Evolutionary conservation across 2,113 vertebrate genomes (phyloP).

Genomic region (Sinocyclocheilus anophthalmus): DNA sequence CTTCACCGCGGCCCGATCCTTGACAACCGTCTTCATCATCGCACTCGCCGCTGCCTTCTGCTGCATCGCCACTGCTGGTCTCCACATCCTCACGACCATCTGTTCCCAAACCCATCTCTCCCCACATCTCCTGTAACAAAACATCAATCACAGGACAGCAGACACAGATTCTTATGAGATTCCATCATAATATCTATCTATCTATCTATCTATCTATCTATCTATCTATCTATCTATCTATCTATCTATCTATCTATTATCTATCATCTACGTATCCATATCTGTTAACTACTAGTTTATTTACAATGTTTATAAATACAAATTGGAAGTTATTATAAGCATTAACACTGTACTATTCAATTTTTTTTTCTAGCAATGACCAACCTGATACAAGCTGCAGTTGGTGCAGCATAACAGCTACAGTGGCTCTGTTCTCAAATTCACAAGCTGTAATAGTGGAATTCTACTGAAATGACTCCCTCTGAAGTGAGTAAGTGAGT

Average conservation of each 20-base stretch:
- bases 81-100: slow-evolving; percentile 50
- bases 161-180: background rate
- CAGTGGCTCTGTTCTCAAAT: background rate
- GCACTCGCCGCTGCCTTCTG: slow-evolving; percentile 79
- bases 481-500: slow-evolving; percentile 41
- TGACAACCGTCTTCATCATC: slow-evolving; percentile 91
- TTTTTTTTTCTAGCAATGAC: background rate
- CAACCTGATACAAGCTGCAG: background rate
- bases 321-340: background rate
- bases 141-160: slow-evolving; percentile 26
- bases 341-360: background rate
- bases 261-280: no score
- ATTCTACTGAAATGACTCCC: background rate
- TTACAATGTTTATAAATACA: background rate
- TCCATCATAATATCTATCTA: background rate
- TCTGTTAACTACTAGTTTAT: background rate
- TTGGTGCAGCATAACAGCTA: background rate
- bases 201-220: no score
- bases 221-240: no score
- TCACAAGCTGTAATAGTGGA: slow-evolving; percentile 18
- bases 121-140: slow-evolving; percentile 72
- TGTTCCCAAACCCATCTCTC: slow-evolving; percentile 67
- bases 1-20: slow-evolving; percentile 73
- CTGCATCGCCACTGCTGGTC: slow-evolving; percentile 69
- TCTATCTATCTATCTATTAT: background rate